A percentile compares a stretch with the other conserved stretches of the same genome.
Conservation (phyloP, 1,140 invertebrate species). For the Acromyrmex charruanus region DNA sequence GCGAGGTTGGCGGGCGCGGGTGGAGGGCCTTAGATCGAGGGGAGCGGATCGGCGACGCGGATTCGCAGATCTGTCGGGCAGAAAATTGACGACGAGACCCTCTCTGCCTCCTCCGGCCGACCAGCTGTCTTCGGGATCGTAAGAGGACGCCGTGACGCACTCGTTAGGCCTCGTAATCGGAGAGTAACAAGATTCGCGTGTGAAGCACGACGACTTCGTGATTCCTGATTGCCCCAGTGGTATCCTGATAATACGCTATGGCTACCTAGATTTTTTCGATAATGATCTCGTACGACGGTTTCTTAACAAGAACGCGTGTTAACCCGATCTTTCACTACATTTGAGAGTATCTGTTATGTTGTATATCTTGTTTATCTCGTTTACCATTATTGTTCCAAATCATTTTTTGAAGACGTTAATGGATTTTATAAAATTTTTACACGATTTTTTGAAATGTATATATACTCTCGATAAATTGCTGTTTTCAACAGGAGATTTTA, state of each 20-base stretch:
- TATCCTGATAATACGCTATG: constrained; percentile 41
- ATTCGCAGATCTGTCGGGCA: constrained; percentile 81
- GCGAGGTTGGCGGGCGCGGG: constrained; percentile 36
- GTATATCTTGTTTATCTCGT: too few relatives aligned
- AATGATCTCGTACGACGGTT: constrained; percentile 7
- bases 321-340: constrained; percentile 1
- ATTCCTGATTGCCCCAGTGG: constrained; percentile 44
- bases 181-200: constrained; percentile 59
- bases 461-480: constrained; percentile 24
- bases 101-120: constrained; percentile 55
- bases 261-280: constrained; percentile 44
- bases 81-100: constrained; percentile 77
- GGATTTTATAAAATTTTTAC: neutral
- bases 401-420: neutral
- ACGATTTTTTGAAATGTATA: neutral
- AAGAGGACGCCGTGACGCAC: constrained; percentile 69
- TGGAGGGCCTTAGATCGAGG: constrained; percentile 62
- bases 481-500: neutral
- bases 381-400: neutral
- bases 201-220: constrained; percentile 58
- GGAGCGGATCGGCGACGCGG: constrained; percentile 74
- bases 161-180: constrained; percentile 72
- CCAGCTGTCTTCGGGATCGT: constrained; percentile 77
- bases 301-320: constrained; percentile 43
- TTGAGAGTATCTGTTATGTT: neutral